Conservation (phyloP, 1,140 invertebrate genomes). For the Anadara kagoshimensis region DNA sequence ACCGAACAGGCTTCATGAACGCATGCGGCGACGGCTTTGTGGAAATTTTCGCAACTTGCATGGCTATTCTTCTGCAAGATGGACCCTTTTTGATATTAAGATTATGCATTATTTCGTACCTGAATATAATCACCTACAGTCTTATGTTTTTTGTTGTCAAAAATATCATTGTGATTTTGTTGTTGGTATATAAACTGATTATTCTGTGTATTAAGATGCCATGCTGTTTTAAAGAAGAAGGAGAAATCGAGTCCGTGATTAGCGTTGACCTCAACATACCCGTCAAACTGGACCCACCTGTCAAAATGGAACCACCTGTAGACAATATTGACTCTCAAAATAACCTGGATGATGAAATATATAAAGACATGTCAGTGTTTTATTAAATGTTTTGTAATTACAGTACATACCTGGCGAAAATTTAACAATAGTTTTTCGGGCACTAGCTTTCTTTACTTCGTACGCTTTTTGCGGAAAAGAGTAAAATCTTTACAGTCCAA, state of each 20-base stretch:
- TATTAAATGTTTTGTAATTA: too few relatives aligned
- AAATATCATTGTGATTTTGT: constrained; percentile 86
- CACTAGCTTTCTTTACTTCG: too few relatives aligned
- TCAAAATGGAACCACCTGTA: neutral
- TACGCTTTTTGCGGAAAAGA: too few relatives aligned
- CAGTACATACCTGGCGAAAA: too few relatives aligned
- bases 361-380: too few relatives aligned
- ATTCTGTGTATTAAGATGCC: constrained; percentile 20
- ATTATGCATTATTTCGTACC: constrained; percentile 86
- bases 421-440: too few relatives aligned
- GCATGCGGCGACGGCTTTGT: neutral
- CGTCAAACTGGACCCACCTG: neutral
- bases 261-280: neutral
- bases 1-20: too few relatives aligned
- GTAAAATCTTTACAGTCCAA: too few relatives aligned
- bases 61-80: constrained; percentile 82
- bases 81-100: constrained; percentile 89
- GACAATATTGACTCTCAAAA: too few relatives aligned
- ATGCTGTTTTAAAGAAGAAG: constrained; percentile 3
- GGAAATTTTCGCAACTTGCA: constrained; percentile 78
- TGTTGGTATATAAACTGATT: constrained; percentile 67
- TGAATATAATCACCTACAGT: constrained; percentile 89
- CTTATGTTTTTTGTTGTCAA: constrained; percentile 92
- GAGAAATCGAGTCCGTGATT: neutral
- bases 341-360: too few relatives aligned